Conservation (phyloP, 1,140 invertebrate genomes). For the Dendroctonus valens region DNA sequence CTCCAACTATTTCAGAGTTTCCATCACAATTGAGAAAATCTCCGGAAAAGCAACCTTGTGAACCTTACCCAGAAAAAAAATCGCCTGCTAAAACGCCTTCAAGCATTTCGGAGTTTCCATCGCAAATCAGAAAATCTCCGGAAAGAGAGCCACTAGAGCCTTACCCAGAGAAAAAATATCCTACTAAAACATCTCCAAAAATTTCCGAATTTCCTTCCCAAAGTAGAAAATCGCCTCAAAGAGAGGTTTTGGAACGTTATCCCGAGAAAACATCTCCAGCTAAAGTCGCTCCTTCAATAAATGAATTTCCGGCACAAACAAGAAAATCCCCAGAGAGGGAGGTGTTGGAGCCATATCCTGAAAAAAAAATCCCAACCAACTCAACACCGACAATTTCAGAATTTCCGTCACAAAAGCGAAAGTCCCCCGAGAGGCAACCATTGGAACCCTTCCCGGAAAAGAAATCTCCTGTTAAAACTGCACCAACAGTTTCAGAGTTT, state of each 20-base stretch:
- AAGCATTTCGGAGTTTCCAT: slow-evolving; percentile 32
- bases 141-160: slow-evolving; percentile 13
- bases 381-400: slow-evolving; percentile 22
- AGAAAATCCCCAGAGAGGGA: slow-evolving; percentile 32
- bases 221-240: too few relatives aligned
- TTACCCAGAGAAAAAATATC: slow-evolving; percentile 6
- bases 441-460: slow-evolving; percentile 29
- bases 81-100: slow-evolving; percentile 16
- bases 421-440: slow-evolving; percentile 31
- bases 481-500: slow-evolving; percentile 37
- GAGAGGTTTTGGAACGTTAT: too few relatives aligned
- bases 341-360: slow-evolving; percentile 21
- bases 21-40: slow-evolving; percentile 34
- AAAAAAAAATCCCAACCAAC: slow-evolving; percentile 27
- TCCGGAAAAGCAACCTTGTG: slow-evolving; percentile 17
- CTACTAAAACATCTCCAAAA: background rate
- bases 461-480: slow-evolving; percentile 27
- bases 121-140: slow-evolving; percentile 30
- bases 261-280: too few relatives aligned
- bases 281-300: too few relatives aligned
- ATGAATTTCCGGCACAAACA: slow-evolving; percentile 34
- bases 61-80: slow-evolving; percentile 33
- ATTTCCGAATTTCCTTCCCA: too few relatives aligned
- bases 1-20: slow-evolving; percentile 9
- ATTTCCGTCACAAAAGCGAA: slow-evolving; percentile 36